Percentiles rank a stretch among this genome's conserved stretches.
phyloP scores from a whole-genome alignment of 2,797 vertebrate species.

The Stomatorhinus walkeri region DNA sequence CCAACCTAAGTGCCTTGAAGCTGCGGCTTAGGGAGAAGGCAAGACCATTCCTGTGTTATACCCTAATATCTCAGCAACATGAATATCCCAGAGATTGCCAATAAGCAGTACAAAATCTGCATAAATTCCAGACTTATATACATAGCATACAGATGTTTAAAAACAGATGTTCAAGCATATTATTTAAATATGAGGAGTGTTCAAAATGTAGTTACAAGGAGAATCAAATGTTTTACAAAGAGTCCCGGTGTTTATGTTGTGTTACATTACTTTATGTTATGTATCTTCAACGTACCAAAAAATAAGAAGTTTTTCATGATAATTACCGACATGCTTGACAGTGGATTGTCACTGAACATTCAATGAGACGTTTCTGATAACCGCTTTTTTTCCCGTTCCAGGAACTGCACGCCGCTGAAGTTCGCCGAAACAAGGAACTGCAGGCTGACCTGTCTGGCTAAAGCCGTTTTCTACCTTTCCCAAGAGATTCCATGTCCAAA shows the following conservation, averaged over 20 bases:
- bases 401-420: slow-evolving; percentile 74
- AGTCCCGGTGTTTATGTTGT: not conserved
- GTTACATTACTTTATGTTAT: not conserved
- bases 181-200: not conserved
- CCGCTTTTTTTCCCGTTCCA: slow-evolving; percentile 35
- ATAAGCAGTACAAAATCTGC: not conserved
- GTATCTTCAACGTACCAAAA: not conserved
- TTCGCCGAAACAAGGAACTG: slow-evolving; percentile 79
- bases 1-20: slow-evolving; percentile 71
- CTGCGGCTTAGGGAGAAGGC: slow-evolving; percentile 77
- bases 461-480: slow-evolving; percentile 48
- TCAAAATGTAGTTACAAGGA: not conserved
- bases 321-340: not conserved
- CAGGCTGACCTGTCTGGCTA: slow-evolving; percentile 74
- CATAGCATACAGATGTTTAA: not conserved
- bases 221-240: not conserved
- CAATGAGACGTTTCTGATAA: not conserved
- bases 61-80: not conserved
- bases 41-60: slow-evolving; percentile 10
- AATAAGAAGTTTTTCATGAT: not conserved
- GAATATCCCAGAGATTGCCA: not conserved
- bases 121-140: not conserved
- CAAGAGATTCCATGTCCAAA: slow-evolving; percentile 27
- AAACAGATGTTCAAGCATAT: not conserved
- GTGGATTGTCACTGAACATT: not conserved